phyloP scores from a whole-genome alignment of 2,113 vertebrate genomes.

The Pitta sordida region DNA sequence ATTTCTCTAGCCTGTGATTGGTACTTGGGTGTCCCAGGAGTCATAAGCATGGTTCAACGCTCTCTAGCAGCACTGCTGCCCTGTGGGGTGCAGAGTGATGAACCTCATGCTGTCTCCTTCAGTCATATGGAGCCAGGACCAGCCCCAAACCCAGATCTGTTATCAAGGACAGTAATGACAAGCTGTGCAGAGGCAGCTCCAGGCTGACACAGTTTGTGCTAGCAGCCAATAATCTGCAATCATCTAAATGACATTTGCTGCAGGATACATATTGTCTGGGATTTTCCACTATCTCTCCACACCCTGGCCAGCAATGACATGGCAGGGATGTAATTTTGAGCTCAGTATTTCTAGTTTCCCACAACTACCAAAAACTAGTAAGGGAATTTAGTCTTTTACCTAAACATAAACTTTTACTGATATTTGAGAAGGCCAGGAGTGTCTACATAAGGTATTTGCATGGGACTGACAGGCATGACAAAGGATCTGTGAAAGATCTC shows the following conservation, averaged over 20 bases:
- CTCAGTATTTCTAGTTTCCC: background rate
- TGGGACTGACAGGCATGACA: background rate
- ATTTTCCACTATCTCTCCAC: background rate
- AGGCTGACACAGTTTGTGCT: background rate
- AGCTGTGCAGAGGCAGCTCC: background rate
- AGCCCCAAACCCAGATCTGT: background rate
- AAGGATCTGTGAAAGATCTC: background rate
- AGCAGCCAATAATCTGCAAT: background rate
- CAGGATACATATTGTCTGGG: background rate
- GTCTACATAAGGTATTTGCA: background rate
- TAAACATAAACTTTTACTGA: background rate
- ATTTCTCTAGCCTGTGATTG: too few relatives aligned
- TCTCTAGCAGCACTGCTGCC: background rate
- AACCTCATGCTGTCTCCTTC: accelerated
- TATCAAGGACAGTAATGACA: background rate
- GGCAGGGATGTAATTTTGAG: background rate
- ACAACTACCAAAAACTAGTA: background rate
- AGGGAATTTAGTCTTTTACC: background rate
- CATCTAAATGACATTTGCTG: background rate
- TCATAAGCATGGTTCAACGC: background rate
- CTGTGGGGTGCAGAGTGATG: background rate
- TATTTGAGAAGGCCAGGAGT: background rate
- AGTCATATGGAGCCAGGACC: background rate
- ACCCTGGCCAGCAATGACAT: background rate
- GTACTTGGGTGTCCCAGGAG: background rate